Percentiles rank a stretch among this genome's conserved stretches.
Conservation (phyloP, 2,888 invertebrate genomes). For the Liodrosophila aerea region DNA sequence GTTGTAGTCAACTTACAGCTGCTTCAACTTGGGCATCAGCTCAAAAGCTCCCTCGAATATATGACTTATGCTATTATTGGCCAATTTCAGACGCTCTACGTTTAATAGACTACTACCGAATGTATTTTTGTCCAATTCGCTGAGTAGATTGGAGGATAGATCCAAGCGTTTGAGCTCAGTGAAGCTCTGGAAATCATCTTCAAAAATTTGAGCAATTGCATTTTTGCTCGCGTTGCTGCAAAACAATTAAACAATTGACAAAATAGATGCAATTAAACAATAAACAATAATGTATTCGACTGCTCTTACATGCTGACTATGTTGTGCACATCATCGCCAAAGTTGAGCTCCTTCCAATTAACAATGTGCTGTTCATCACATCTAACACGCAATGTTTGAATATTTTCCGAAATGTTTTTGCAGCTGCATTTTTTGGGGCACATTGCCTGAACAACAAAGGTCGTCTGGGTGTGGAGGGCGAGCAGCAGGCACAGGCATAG, state of each 20-base stretch:
- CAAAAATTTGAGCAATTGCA: conserved; percentile 88
- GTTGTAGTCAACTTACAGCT: conserved; percentile 90
- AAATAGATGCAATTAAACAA: not conserved
- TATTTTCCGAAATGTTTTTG: conserved; percentile 72
- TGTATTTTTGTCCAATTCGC: conserved; percentile 86
- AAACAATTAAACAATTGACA: not conserved
- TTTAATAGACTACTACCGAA: conserved; percentile 86
- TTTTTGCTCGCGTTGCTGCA: conserved; percentile 90
- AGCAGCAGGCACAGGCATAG: conserved; percentile 34
- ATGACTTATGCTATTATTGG: conserved; percentile 88
- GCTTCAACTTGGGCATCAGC: conserved; percentile 86
- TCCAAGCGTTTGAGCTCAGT: conserved; percentile 88
- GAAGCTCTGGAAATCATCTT: conserved; percentile 89
- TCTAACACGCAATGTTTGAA: conserved; percentile 76
- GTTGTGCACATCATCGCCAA: conserved; percentile 74
- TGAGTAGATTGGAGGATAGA: conserved; percentile 88
- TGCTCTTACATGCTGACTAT: conserved; percentile 76
- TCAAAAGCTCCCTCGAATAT: conserved; percentile 89
- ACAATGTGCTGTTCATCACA: conserved; percentile 76
- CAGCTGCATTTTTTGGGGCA: conserved; percentile 80
- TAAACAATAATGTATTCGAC: not conserved
- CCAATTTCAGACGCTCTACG: conserved; percentile 87
- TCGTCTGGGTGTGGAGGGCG: conserved; percentile 27
- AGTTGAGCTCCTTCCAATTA: conserved; percentile 77
- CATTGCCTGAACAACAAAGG: conserved; percentile 47